These are phyloP conservation scores for Diachrysia chrysitis DNA, from an alignment of 2,888 invertebrate genomes.

Conservation along the genomic window DNA sequence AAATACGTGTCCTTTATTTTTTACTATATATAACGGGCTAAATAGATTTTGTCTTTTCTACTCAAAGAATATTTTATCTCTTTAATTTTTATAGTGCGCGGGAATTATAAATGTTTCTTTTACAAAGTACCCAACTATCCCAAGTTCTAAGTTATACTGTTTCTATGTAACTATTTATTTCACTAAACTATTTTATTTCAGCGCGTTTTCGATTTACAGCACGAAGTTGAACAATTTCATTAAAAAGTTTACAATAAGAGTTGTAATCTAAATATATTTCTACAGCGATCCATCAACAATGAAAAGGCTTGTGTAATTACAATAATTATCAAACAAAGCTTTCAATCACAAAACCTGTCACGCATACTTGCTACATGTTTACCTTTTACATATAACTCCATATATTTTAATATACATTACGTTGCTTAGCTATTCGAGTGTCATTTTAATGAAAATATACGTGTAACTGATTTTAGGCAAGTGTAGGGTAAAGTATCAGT, in stretches of 20 bases:
- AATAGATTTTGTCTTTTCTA: no score
- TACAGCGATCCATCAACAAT: constrained; percentile 69
- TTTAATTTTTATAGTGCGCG: neutral
- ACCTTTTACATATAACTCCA: constrained; percentile 35
- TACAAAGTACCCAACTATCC: neutral
- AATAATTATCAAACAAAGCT: constrained; percentile 60
- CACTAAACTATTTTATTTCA: neutral
- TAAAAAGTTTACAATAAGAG: constrained; percentile 2
- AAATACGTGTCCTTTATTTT: no score
- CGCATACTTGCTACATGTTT: constrained; percentile 32
- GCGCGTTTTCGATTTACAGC: neutral
- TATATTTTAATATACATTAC: neutral
- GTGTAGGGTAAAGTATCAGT: neutral
- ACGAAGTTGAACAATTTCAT: constrained; percentile 4
- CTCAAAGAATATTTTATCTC: neutral
- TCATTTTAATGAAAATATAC: constrained; percentile 20
- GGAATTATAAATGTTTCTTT: neutral
- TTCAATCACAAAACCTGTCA: constrained; percentile 69
- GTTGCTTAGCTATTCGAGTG: neutral
- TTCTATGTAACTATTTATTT: neutral
- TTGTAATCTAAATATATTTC: constrained; percentile 26
- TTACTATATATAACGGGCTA: no score
- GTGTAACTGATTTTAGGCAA: neutral
- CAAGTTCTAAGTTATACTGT: neutral
- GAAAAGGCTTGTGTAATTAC: constrained; percentile 55